phyloP scores from a whole-genome alignment of 2,888 invertebrate species.

The Pardosa pseudoannulata region DNA sequence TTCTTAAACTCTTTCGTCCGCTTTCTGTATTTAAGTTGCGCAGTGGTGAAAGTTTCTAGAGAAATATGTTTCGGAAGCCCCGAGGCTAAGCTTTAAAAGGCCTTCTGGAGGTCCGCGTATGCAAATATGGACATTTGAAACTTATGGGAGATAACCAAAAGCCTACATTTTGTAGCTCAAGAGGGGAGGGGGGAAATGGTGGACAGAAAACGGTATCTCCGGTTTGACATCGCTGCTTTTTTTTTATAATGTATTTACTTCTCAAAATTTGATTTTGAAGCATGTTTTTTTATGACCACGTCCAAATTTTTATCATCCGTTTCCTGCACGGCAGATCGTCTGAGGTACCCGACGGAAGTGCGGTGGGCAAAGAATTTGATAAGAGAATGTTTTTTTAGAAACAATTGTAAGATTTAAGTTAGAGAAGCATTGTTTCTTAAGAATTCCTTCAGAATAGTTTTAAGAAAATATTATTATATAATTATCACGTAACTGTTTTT shows the following conservation, averaged over 20 bases:
- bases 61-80: conserved; percentile 62
- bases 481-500: no score
- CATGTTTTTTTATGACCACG: neutral
- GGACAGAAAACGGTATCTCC: neutral
- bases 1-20: conserved; percentile 31
- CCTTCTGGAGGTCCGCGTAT: conserved; percentile 55
- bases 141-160: conserved; percentile 57
- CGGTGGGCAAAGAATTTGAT: neutral
- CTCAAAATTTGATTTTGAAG: neutral
- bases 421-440: no score
- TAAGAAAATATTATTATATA: no score
- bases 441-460: no score
- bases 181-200: neutral
- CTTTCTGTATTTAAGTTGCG: conserved; percentile 57
- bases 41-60: conserved; percentile 36
- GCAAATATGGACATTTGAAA: conserved; percentile 70
- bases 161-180: conserved; percentile 24
- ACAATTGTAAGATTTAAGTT: no score
- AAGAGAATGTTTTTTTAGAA: no score
- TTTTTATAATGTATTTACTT: neutral
- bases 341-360: neutral
- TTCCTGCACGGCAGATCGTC: no score
- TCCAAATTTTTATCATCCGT: neutral
- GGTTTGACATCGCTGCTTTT: no score
- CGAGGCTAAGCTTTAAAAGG: conserved; percentile 58